A percentile compares a stretch with the other conserved stretches of the same genome.
phyloP scores from a whole-genome alignment of 35 echinoderm and acorn worm species.

The Apostichopus parvimensis region DNA sequence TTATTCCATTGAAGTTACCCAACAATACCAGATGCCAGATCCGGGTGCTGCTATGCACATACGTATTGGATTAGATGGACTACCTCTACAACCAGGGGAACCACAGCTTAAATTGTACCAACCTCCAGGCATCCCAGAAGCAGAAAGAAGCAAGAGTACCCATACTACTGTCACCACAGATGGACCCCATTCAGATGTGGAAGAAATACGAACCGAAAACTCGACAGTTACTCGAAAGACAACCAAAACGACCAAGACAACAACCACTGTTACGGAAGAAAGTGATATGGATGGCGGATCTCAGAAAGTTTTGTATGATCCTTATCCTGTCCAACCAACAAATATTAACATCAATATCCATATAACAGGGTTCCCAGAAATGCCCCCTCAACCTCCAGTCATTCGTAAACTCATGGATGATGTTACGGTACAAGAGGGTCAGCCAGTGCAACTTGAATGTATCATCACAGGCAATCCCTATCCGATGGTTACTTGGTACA shows the following conservation, averaged over 20 bases:
- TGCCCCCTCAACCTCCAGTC: conserved; percentile 72
- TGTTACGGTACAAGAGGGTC: conserved; percentile 66
- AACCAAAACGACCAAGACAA: conserved; percentile 82
- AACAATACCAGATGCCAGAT: conserved; percentile 65
- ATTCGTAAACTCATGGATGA: conserved; percentile 75
- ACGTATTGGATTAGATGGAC: conserved; percentile 56
- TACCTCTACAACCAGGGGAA: conserved; percentile 12
- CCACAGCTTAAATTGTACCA: neutral
- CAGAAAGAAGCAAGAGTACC: neutral
- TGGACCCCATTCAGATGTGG: conserved; percentile 80
- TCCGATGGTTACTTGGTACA: conserved; percentile 84
- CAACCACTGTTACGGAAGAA: conserved; percentile 93
- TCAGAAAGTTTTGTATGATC: conserved; percentile 5
- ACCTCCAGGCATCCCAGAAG: neutral
- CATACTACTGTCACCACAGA: conserved; percentile 62
- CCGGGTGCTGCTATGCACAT: conserved; percentile 62
- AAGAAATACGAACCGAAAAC: conserved; percentile 59
- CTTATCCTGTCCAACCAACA: conserved; percentile 32
- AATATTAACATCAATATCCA: conserved; percentile 86
- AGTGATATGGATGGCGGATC: conserved; percentile 63
- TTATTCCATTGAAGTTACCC: conserved; percentile 15
- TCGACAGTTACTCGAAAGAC: conserved; percentile 63
- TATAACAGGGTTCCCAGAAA: conserved; percentile 75
- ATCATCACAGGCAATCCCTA: conserved; percentile 88
- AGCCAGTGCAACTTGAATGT: conserved; percentile 77